Evolutionary conservation across 2,888 invertebrate genomes (phyloP), one percentile per base, ranked within the genome.

Genomic region (Nysson spinosus): DNA sequence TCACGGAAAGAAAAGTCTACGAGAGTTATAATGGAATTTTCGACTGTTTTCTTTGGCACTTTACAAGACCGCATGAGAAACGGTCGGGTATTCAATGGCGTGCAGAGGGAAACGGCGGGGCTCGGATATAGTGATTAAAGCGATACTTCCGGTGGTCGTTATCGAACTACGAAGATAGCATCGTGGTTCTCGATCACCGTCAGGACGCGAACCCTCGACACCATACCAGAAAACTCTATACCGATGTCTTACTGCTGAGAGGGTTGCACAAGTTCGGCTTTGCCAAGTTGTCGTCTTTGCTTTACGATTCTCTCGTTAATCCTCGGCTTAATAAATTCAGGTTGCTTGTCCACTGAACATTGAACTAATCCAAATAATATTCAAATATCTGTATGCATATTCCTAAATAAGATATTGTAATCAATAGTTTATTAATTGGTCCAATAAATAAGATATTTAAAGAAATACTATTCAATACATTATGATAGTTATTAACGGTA

Each of bases 91-190:
- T 64, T 65, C 56, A 65, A 64, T 65, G 55, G 57, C 65, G 66
- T 66, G 68, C 51, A 40, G 16, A 50, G 67, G 65, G 70, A 72
- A 66, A n/a, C n/a, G n/a, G n/a, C 65, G 74, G 58, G 71, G 74
- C 56, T 72, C 84, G 84, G 84, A 84, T 84, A 80, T 83, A 77
- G 80, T 81, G 84, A 84, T 84, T 84, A 83, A 84, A 83, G 79
- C 79, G 84, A 84, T 84, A 84, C 82, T 80, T 84, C 84, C 84
- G 84, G 78, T 80, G 71, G 72, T 69, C 71, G 82, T 83, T 82
- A 82, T 83, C 81, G 80, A 79, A 75, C 77, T 61, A 54, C 65
- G 43, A 65, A 72, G 84, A 84, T 83, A 72, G 65, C 75, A 84
- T 84, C 84, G 71, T 44, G 71, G 73, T 69, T 81, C 77, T 84